Evolutionary conservation across 1,140 invertebrate genomes (phyloP), one percentile per base, ranked within the genome.

Genomic region (Drosophila baimaii): DNA sequence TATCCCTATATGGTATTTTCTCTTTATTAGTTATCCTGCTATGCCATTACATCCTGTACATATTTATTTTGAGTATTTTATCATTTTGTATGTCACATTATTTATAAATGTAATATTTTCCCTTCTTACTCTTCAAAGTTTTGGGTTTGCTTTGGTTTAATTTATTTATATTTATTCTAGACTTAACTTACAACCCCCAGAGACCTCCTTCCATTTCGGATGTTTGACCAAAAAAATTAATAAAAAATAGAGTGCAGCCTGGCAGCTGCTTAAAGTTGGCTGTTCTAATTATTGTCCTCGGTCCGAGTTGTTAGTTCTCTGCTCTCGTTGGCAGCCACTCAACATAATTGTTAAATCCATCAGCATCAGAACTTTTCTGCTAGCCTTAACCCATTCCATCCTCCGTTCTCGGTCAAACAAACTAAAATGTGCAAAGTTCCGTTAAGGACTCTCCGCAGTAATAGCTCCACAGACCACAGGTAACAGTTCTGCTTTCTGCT

Each of bases 341-440:
- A 58, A 71, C 51, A 72, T 72, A 72, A 72, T 72, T 72, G 69
- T 72, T 49, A 69, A 71, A 72, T 72, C 66, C 66, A 72, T 72
- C 66, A 70, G 63, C 66, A 68, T 70, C 66, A 71, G 29, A 71
- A 72, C 69, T 72, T 72, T 58, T 57, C 33, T 39, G 13, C 27
- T 31, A 29, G 35, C 65, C 27, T 12, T 33, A 71, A 54, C 64
- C 69, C 52, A 39, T 37, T 44, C 62, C 33, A 35, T n/a, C 19
- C 27, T n/a, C 19, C 27, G 31, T 3, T 37, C 29, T 37, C 39
- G 21, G 33, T 13, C 69, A 57, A 46, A 71, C 69, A 49, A 57
- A 72, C 69, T 71, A 29, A 72, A 72, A 72, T 72, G 66, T 72
- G 52, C 43, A 71, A 72, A 72, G 43, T 72, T 70, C 69, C 39